phyloP scores from a whole-genome alignment of 2,797 vertebrate genomes.

The Gorsachius magnificus region DNA sequence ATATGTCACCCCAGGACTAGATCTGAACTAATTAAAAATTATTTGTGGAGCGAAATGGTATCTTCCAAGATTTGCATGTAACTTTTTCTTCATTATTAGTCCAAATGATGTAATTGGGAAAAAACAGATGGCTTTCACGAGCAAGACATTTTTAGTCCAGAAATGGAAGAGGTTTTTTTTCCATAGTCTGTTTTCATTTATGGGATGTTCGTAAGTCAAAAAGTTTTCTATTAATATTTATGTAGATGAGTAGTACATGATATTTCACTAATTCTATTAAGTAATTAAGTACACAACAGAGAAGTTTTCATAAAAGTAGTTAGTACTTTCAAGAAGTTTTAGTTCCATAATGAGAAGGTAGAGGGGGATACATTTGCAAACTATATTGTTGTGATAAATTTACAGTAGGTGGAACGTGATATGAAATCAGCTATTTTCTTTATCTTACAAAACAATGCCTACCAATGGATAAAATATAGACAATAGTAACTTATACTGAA shows the following conservation, averaged over 20 bases:
- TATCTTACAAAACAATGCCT: neutral
- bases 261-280: neutral
- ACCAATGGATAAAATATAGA: fast-evolving
- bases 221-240: neutral
- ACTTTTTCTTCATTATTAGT: neutral
- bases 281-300: neutral
- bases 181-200: neutral
- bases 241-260: neutral
- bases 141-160: neutral
- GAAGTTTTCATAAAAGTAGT: neutral
- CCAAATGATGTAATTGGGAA: neutral
- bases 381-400: neutral
- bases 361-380: neutral
- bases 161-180: neutral
- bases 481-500: neutral
- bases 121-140: neutral
- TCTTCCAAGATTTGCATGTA: neutral
- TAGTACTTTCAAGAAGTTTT: neutral
- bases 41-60: neutral
- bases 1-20: neutral
- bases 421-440: neutral
- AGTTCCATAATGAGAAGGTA: neutral
- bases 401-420: neutral
- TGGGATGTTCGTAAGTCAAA: neutral
- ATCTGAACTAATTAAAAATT: neutral